Evolutionary conservation across 2,113 vertebrate genomes (phyloP).

Genomic region (Corythornis vintsioides): DNA sequence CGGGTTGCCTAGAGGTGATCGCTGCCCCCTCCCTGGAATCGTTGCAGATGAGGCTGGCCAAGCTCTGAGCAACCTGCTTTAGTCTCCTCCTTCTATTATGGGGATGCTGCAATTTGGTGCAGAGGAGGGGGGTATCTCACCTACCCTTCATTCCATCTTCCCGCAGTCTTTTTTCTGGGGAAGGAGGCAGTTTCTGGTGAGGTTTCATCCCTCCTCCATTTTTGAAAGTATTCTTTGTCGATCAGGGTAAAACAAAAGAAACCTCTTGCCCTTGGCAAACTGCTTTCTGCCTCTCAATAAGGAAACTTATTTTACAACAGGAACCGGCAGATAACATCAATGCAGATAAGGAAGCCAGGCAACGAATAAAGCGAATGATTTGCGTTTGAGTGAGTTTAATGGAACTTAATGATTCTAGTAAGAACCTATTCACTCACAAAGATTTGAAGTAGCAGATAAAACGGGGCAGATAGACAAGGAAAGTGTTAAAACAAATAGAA

Average conservation of each 20-base stretch:
- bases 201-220: background rate
- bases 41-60: background rate
- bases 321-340: background rate
- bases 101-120: accelerated
- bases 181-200: background rate
- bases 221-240: background rate
- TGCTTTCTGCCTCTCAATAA: background rate
- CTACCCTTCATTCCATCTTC: background rate
- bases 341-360: conserved; percentile 55
- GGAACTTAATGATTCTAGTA: conserved; percentile 32
- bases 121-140: background rate
- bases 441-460: conserved; percentile 32
- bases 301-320: conserved; percentile 40
- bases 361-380: conserved; percentile 52
- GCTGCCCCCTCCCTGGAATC: background rate
- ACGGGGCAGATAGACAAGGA: background rate
- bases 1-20: background rate
- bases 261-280: background rate
- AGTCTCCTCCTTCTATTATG: accelerated
- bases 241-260: background rate
- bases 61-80: background rate
- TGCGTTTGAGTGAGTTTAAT: background rate
- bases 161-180: accelerated
- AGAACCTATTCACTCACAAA: background rate
- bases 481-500: conserved; percentile 58